Percentiles rank a stretch among this genome's conserved stretches.
phyloP scores from a whole-genome alignment of 2,797 vertebrate species.

The Gila robusta region DNA sequence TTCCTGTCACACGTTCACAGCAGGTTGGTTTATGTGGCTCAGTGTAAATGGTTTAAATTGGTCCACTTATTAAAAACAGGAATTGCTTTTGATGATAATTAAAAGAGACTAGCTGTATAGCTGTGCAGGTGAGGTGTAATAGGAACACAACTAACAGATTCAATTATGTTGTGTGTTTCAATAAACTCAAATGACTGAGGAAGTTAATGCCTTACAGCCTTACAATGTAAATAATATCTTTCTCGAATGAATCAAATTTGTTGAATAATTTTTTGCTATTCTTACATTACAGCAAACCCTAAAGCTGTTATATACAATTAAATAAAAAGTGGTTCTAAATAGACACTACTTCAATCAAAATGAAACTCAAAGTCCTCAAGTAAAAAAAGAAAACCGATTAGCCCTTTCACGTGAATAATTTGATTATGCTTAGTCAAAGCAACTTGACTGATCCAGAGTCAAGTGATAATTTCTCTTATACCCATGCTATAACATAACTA shows the following conservation, averaged over 20 bases:
- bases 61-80: slow-evolving; percentile 52
- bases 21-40: slow-evolving; percentile 56
- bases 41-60: slow-evolving; percentile 46
- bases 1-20: slow-evolving; percentile 46
- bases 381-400: not conserved
- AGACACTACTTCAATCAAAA: not conserved
- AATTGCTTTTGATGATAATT: slow-evolving; percentile 40
- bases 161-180: slow-evolving; percentile 44
- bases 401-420: not conserved
- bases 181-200: slow-evolving; percentile 34
- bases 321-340: not conserved
- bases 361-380: not conserved
- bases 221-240: not conserved
- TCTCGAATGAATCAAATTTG: not conserved
- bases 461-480: not conserved
- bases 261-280: not conserved
- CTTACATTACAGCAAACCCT: not conserved
- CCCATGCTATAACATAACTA: not conserved
- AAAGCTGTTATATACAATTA: not conserved
- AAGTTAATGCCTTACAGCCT: slow-evolving; percentile 4
- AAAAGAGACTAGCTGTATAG: slow-evolving; percentile 49
- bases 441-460: not conserved
- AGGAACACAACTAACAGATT: slow-evolving; percentile 46
- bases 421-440: not conserved
- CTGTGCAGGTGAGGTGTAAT: slow-evolving; percentile 48